phyloP scores from a whole-genome alignment of 2,888 invertebrate genomes.

The Dryobotodes eremita region DNA sequence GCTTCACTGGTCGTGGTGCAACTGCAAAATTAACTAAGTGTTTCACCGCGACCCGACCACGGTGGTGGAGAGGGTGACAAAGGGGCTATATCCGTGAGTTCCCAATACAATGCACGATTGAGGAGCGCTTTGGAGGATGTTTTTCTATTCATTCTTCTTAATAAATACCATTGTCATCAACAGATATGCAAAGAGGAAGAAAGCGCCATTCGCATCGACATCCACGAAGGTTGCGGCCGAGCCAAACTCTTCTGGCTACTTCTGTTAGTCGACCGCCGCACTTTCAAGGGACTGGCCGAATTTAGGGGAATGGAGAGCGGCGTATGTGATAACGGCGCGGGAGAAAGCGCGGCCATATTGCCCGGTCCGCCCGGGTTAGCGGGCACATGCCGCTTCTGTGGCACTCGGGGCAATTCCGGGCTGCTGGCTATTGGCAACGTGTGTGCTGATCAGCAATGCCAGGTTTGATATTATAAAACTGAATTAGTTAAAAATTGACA shows the following conservation, averaged over 20 bases:
- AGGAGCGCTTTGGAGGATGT: no score
- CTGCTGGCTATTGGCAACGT: slow-evolving; percentile 97
- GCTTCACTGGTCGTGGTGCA: no score
- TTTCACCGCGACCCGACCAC: no score
- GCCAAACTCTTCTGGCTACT: slow-evolving; percentile 99
- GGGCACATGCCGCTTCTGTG: slow-evolving; percentile 98
- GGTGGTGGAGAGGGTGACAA: no score
- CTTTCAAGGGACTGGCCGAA: slow-evolving; percentile 97
- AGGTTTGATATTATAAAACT: slow-evolving; percentile 87
- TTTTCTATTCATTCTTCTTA: background rate
- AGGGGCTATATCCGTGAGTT: no score
- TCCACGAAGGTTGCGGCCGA: slow-evolving; percentile 99
- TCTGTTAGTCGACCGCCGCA: slow-evolving; percentile 97
- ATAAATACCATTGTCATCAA: background rate
- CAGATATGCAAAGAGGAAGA: slow-evolving; percentile 98
- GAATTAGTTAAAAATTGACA: background rate
- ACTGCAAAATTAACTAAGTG: no score
- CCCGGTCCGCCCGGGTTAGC: slow-evolving; percentile 85
- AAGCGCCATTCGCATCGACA: slow-evolving; percentile 98
- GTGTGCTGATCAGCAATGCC: slow-evolving; percentile 98
- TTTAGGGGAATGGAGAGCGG: slow-evolving; percentile 93
- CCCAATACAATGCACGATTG: no score
- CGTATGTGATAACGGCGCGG: slow-evolving; percentile 70
- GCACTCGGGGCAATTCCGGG: slow-evolving; percentile 95
- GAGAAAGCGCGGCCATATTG: slow-evolving; percentile 45